phyloP scores from a whole-genome alignment of 1,140 invertebrate genomes.

The Spodoptera frugiperda region DNA sequence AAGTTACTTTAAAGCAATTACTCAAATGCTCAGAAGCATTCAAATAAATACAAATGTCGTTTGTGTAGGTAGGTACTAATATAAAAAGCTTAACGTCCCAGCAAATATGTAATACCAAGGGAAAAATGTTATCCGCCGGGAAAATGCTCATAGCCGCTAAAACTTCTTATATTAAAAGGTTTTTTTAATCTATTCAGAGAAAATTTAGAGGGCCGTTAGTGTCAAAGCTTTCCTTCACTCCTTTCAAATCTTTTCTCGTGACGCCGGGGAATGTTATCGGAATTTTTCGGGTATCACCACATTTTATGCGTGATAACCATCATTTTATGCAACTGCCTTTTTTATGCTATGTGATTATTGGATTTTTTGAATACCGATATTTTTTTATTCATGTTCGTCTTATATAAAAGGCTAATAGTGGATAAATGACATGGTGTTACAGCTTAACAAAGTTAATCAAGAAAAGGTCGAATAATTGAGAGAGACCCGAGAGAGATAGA shows the following conservation, averaged over 20 bases:
- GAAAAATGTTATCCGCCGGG: conserved; percentile 36
- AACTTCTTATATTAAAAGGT: conserved; percentile 54
- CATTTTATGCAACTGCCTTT: conserved; percentile 33
- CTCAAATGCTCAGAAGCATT: conserved; percentile 34
- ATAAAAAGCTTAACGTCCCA: conserved; percentile 44
- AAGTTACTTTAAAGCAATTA: conserved; percentile 27
- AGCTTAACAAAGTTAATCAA: too few species aligned
- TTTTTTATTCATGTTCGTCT: too few species aligned
- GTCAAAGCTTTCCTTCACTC: conserved; percentile 58
- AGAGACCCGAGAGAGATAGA: too few species aligned
- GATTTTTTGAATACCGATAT: neutral
- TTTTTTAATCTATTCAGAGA: conserved; percentile 62
- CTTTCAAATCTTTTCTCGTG: conserved; percentile 54
- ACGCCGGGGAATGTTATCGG: conserved; percentile 51
- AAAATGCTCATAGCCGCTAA: conserved; percentile 48
- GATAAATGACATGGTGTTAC: too few species aligned
- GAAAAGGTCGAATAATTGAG: too few species aligned
- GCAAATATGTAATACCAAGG: conserved; percentile 40
- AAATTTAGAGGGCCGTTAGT: conserved; percentile 62
- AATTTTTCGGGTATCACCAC: conserved; percentile 53
- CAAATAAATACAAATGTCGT: conserved; percentile 43
- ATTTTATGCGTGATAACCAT: conserved; percentile 49
- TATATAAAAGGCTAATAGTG: too few species aligned
- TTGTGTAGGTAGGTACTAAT: conserved; percentile 12
- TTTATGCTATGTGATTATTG: neutral